Evolutionary conservation across 2,888 invertebrate genomes (phyloP), one percentile per base, ranked within the genome.

Genomic region (Agrotis exclamationis): DNA sequence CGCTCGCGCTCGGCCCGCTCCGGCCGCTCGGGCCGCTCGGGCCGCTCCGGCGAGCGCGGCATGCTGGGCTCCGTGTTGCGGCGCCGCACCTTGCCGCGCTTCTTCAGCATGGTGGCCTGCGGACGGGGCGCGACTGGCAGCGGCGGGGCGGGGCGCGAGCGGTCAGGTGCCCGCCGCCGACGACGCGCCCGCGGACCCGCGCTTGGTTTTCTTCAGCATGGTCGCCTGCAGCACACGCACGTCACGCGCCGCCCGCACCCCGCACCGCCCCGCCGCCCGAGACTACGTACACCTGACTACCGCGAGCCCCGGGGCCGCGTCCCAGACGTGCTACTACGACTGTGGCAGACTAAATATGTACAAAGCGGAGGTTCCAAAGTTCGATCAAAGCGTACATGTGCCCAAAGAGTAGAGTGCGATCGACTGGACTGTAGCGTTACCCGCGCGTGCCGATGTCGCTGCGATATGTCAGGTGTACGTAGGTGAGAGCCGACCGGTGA

Each of bases 131-230:
- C 80, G 82, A 80, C 82, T 79, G 85, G 80, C 80, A 85, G 86
- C 83, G 96, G 96, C 96, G 88, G 89, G 87, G 89, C 85, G 84
- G 87, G 87, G 86, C 84, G 86, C 84, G 87, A 62, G 80, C 80
- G 87, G 89, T 90, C 92, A 91, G 91, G 92, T 92, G 90, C 91
- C 91, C 96, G 97, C 97, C 96, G 97, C 97, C 96, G 97, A 77
- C 82, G 85, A 97, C 96, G 97, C 97, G 90, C 96, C 98, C 97
- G 96, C 98, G 90, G 99, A 98, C 97, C 99, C 99, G 97, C 99
- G 99, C 97, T 99, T 99, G 97, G 98, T 98, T 98, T 99, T 99
- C 98, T 99, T 99, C 97, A 99, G 97, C 99, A 99, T 99, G 96
- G 99, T 99, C 95, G 99, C 99, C 99, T 99, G 97, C 93, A 91